Evolutionary conservation across 2,113 vertebrate genomes (phyloP), one percentile per base, ranked within the genome.

Genomic region (Tachysurus fulvidraco): DNA sequence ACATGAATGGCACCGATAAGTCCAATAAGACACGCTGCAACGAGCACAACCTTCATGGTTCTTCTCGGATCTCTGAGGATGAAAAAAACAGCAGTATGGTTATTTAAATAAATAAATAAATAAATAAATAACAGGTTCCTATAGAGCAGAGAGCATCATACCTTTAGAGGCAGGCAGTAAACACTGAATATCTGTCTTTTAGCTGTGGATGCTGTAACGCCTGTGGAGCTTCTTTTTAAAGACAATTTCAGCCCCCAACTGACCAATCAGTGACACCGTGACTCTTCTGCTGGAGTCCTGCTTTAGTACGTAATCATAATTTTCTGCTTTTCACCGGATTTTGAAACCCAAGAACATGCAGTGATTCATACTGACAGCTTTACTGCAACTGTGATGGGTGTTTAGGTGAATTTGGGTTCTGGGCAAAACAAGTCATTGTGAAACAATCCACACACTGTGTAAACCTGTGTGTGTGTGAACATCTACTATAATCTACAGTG

Each of bases 21-120:
- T 28, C 44, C 87, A 62, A 89, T 25, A 4, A 90, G 76, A n/a
- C 78, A 88, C 87, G 89, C 41, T 11, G 89, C 84, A 36, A 91
- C 16, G 23, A 88, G 3, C 19, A 52, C 8, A 8, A 64, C 50
- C 81, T 89, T 88, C 89, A 91, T 91, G 16, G 1, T 86, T 88
- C 16, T 10, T 25, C 57, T 50, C 60, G 4, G 52, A 79, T 10
- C 8, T 2, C n/a, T 30, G 55, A 17, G 0, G 19, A 73, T 10
- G 46, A 50, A 36, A 50, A 36, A 28, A 28, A 78, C 50, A 8
- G 25, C 73, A 77, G 23, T 25, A 14, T 19, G 44, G 23, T 55
- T 12, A 54, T 16, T 67, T 14, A 4, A 11, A 54, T 12, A 44
- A 46, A 12, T 67, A 41, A 1, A 12, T 67, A 41, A 1, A 44